Conservation (phyloP, 1,140 invertebrate genomes). For the Formica exsecta region DNA sequence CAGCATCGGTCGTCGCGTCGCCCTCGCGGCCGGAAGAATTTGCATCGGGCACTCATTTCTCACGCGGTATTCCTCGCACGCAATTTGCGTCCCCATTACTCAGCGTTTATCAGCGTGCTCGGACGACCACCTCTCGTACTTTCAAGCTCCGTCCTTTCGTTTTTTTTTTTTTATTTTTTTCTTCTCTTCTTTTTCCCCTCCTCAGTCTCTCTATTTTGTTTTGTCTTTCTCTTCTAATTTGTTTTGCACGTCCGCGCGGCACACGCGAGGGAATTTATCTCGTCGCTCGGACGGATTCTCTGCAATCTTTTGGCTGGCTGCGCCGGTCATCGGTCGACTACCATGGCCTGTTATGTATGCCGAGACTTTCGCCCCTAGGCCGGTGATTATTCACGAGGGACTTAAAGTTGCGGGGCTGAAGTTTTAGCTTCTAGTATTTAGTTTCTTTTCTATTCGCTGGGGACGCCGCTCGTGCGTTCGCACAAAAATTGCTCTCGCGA, state of each 20-base stretch:
- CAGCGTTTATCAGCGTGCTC: constrained; percentile 71
- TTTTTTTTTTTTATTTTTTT: neutral
- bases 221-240: constrained; percentile 46
- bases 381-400: constrained; percentile 47
- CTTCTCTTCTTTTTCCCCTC: neutral
- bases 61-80: constrained; percentile 52
- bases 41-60: constrained; percentile 64
- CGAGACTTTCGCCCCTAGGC: constrained; percentile 17
- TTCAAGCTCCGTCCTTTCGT: neutral
- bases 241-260: constrained; percentile 39
- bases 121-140: constrained; percentile 25
- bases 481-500: constrained; percentile 47
- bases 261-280: constrained; percentile 62
- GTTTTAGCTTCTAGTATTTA: constrained; percentile 25
- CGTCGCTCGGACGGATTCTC: constrained; percentile 49
- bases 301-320: constrained; percentile 48
- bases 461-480: neutral
- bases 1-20: constrained; percentile 13
- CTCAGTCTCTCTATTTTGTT: neutral
- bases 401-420: constrained; percentile 37
- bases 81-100: constrained; percentile 74
- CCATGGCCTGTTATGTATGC: constrained; percentile 24
- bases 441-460: constrained; percentile 24
- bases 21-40: constrained; percentile 55
- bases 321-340: constrained; percentile 24